phyloP scores from a whole-genome alignment of 30 jellyfish, hydroid and myxozoan species.

The Turritopsis rubra region DNA sequence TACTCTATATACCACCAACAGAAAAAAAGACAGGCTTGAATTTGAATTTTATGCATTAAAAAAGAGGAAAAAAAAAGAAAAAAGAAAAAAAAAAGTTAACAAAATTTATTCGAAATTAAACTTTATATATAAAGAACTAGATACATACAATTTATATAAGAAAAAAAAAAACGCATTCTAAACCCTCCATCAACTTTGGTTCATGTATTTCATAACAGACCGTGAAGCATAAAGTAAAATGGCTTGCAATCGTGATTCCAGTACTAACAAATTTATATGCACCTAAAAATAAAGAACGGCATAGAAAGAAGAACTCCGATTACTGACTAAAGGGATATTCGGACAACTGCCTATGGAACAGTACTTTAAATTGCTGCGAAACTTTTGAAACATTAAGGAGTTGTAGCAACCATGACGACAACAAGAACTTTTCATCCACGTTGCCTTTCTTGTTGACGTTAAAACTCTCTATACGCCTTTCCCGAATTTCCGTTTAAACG shows the following conservation, averaged over 20 bases:
- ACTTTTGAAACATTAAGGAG: no score
- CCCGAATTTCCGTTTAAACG: no score
- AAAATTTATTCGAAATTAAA: not conserved
- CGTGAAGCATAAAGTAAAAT: constrained; percentile 74
- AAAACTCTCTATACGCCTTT: no score
- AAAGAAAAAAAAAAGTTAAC: not conserved
- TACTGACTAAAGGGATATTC: no score
- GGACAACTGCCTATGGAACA: no score
- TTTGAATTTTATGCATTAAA: no score
- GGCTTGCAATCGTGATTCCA: constrained; percentile 91
- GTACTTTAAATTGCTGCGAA: no score
- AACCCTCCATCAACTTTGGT: not conserved
- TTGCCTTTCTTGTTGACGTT: no score
- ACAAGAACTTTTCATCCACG: no score
- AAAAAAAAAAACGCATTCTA: not conserved
- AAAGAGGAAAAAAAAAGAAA: no score
- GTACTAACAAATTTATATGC: constrained; percentile 75
- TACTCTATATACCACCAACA: not conserved
- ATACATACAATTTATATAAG: constrained; percentile 3
- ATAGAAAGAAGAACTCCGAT: not conserved
- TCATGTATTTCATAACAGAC: constrained; percentile 69
- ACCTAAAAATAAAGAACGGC: constrained; percentile 38
- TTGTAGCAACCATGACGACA: no score
- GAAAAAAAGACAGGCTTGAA: not conserved
- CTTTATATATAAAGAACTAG: not conserved